These are phyloP conservation scores for Elgonia sp. DNA, from an alignment of 2,888 invertebrate species.

Conservation along the genomic window DNA sequence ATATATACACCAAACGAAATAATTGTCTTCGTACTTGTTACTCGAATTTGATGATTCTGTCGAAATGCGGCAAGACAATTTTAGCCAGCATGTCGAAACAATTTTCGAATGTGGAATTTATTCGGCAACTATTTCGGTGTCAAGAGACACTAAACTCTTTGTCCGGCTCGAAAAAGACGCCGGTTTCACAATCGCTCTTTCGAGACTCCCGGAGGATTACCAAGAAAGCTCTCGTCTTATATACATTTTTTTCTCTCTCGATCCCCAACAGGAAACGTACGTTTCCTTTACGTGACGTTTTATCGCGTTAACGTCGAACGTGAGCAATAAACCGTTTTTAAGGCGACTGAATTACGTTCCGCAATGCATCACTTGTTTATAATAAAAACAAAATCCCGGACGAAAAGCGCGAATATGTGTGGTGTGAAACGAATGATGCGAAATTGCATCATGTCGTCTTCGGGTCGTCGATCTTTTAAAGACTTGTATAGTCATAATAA, in stretches of 20 bases:
- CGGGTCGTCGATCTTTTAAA: conserved; percentile 66
- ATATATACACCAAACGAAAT: too few relatives aligned
- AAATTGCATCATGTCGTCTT: neutral
- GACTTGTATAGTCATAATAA: too few relatives aligned
- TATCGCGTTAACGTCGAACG: conserved; percentile 32
- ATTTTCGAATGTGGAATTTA: conserved; percentile 66
- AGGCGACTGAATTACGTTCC: neutral
- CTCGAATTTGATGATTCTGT: conserved; percentile 8
- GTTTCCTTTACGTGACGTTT: conserved; percentile 71
- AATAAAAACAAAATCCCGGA: conserved; percentile 30
- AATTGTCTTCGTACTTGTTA: too few relatives aligned
- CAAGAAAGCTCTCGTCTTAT: conserved; percentile 59
- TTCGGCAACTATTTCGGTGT: conserved; percentile 71
- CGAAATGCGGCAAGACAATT: conserved; percentile 28
- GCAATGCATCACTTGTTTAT: conserved; percentile 31
- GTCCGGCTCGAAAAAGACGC: too few relatives aligned
- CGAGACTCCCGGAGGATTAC: conserved; percentile 51
- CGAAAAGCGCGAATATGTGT: conserved; percentile 5
- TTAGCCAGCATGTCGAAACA: conserved; percentile 62
- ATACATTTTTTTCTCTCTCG: conserved; percentile 21
- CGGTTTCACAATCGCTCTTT: conserved; percentile 62
- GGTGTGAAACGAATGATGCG: too few relatives aligned
- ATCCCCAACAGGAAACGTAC: conserved; percentile 67
- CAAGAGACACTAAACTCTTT: conserved; percentile 63
- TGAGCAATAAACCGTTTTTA: conserved; percentile 35